Evolutionary conservation across 2,888 invertebrate genomes (phyloP), one percentile per base, ranked within the genome.

Genomic region (Cephus runcator): DNA sequence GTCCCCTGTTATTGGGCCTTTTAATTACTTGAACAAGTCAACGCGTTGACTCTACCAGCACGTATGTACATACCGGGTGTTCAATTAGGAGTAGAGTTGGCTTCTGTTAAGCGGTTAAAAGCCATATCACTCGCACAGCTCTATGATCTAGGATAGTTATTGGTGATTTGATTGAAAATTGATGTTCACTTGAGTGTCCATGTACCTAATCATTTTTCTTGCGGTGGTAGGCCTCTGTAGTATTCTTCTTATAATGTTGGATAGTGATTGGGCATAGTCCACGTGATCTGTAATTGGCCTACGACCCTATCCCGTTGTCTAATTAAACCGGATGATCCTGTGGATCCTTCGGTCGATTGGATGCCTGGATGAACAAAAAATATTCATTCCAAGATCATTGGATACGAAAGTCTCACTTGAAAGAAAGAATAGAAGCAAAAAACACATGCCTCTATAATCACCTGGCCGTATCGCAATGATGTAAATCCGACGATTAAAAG

Each of bases 11-110:
- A 80, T 83, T 79, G 77, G 80, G 75, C 77, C 75, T 82, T 78
- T 85, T 85, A 87, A 86, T 86, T 84, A 81, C 83, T 79, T 77
- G 69, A 33, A 34, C 69, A 78, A 71, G 35, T 75, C 75, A 68
- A 56, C 56, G 56, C 56, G 56, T 23, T 56, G 56, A 56, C 9
- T 56, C 56, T 23, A 56, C 56, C 23, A 6, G 56, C 56, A 56
- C 56, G 56, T 56, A 56, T 23, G 23, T 56, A 56, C 40, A 23
- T 56, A 56, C 56, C 23, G 56, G 56, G 56, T 56, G 56, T 23
- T 56, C 23, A 56, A 56, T 56, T 56, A 56, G 56, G 9, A 56
- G 2, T 56, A 56, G 23, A 56, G 56, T 23, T 23, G 56, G 56
- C 56, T 56, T 56, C 23, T 23, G 23, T 56, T 56, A 56, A 23